Percentiles rank a stretch among this genome's conserved stretches.
Evolutionary conservation across 2,888 invertebrate genomes (phyloP).

Genomic region (Drymonia ruficornis): DNA sequence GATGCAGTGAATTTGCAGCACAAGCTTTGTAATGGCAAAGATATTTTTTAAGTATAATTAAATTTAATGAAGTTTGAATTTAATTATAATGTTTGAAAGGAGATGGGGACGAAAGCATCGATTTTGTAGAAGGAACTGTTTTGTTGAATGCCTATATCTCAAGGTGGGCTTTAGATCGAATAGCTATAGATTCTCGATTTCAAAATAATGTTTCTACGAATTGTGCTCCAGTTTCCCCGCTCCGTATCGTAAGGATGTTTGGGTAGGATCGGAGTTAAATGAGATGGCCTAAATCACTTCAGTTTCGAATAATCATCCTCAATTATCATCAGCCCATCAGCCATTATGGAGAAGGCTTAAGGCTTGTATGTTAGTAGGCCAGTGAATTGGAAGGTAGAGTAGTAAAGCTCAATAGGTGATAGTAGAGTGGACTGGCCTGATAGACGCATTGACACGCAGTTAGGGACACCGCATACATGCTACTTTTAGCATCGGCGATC

Average conservation of each 20-base stretch:
- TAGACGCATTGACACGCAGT: no score
- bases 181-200: constrained; percentile 25
- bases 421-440: background rate
- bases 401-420: constrained; percentile 1
- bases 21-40: constrained; percentile 42
- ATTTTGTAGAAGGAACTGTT: constrained; percentile 16
- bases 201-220: constrained; percentile 3
- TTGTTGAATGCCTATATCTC: background rate
- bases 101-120: background rate
- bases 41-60: constrained; percentile 7
- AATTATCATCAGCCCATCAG: background rate
- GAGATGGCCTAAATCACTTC: constrained; percentile 6
- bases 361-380: background rate
- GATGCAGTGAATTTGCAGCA: constrained; percentile 73
- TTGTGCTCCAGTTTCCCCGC: background rate
- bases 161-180: background rate
- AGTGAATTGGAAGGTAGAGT: background rate
- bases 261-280: constrained; percentile 37
- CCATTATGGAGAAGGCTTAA: background rate
- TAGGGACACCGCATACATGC: no score
- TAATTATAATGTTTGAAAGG: constrained; percentile 12
- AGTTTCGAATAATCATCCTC: background rate
- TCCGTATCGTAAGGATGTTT: background rate
- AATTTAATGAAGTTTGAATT: no score
- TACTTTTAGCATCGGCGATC: no score